These are phyloP conservation scores for Probaryconus sp. DNA, from an alignment of 1,140 invertebrate genomes.

Conservation along the genomic window DNA sequence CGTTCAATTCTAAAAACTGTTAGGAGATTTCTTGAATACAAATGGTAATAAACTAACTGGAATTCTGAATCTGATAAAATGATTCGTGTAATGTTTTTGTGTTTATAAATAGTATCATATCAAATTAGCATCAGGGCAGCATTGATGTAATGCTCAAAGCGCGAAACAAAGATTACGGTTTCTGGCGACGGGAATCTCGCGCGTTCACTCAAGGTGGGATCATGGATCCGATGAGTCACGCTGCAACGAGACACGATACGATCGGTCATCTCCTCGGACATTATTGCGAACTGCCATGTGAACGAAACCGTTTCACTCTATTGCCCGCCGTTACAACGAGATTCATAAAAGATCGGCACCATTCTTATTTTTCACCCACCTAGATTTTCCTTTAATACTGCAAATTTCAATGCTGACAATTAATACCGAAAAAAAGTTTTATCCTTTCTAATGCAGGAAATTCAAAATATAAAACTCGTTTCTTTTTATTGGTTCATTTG, in stretches of 20 bases:
- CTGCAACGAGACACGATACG: conserved; percentile 15
- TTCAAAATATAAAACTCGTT: no score
- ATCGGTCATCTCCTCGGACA: conserved; percentile 1
- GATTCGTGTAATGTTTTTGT: no score
- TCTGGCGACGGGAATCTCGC: not conserved
- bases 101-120: no score
- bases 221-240: conserved; percentile 14
- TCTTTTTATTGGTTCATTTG: not conserved
- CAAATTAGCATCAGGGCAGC: no score
- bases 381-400: no score
- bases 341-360: conserved; percentile 23
- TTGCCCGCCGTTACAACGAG: conserved; percentile 8
- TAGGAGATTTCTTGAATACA: no score
- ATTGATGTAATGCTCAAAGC: not conserved
- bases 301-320: conserved; percentile 22
- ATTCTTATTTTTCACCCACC: not conserved
- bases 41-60: no score
- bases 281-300: not conserved
- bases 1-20: no score
- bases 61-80: no score
- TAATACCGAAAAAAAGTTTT: no score
- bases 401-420: no score
- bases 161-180: not conserved
- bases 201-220: not conserved
- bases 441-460: no score